Percentiles rank a stretch among this genome's conserved stretches.
phyloP scores from a whole-genome alignment of 2,888 invertebrate species.

The Calameuta pallipes region DNA sequence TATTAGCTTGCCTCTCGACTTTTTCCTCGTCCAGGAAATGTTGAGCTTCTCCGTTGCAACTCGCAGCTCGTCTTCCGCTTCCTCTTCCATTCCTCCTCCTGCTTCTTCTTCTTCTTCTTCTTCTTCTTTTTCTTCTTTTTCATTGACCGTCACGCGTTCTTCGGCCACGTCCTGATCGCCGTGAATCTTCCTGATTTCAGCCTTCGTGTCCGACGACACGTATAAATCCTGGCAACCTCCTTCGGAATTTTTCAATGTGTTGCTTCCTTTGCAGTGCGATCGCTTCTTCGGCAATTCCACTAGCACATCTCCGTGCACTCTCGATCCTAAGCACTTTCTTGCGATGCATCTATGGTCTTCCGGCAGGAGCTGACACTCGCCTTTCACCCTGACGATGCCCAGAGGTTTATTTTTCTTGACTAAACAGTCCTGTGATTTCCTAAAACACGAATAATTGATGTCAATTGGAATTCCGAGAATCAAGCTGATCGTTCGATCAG shows the following conservation, averaged over 20 bases:
- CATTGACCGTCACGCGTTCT: too few relatives aligned
- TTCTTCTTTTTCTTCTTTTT: conserved; percentile 10
- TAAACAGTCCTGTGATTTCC: conserved; percentile 27
- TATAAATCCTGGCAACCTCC: too few relatives aligned
- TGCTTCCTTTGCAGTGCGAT: too few relatives aligned
- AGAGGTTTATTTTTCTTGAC: conserved; percentile 13
- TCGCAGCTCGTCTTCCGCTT: not conserved
- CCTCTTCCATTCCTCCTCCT: not conserved
- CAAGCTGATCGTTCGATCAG: too few relatives aligned
- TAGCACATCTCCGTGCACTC: too few relatives aligned
- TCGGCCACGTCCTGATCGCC: not conserved
- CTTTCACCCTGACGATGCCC: conserved; percentile 5
- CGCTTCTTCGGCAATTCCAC: too few relatives aligned
- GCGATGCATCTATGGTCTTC: too few relatives aligned
- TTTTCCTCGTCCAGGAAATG: not conserved
- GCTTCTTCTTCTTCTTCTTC: not conserved
- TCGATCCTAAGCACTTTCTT: too few relatives aligned
- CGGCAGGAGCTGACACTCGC: conserved; percentile 1
- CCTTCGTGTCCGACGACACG: too few relatives aligned
- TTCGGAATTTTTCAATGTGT: too few relatives aligned
- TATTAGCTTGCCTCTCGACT: not conserved
- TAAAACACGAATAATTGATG: conserved; percentile 39
- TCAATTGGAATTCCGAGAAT: conserved; percentile 16
- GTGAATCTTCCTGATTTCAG: not conserved
- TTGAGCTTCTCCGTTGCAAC: too few relatives aligned